Evolutionary conservation across 2,113 vertebrate species (phyloP).

Genomic region (Xenopus laevis): DNA sequence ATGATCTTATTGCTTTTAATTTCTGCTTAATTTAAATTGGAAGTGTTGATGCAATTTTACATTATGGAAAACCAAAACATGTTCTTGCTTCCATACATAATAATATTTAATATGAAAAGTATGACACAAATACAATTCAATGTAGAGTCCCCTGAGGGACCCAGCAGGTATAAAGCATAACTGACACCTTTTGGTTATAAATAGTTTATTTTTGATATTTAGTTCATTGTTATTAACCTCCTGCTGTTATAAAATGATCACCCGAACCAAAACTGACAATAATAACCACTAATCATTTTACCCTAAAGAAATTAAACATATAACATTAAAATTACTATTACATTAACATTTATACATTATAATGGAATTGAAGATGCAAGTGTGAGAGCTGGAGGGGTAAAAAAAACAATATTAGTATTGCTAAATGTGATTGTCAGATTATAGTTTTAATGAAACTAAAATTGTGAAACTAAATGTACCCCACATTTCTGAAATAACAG

Average conservation of each 20-base stretch:
- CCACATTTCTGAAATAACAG: constrained; percentile 9
- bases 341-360: constrained; percentile 30
- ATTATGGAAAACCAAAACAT: too few relatives aligned
- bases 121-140: constrained; percentile 3
- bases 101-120: constrained; percentile 16
- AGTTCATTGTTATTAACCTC: constrained; percentile 42
- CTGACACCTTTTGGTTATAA: constrained; percentile 40
- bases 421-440: constrained; percentile 17
- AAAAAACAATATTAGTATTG: constrained; percentile 29
- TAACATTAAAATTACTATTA: constrained; percentile 11
- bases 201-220: constrained; percentile 23
- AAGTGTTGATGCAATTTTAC: too few relatives aligned
- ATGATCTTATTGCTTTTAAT: too few relatives aligned
- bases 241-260: constrained; percentile 37
- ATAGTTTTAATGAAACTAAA: constrained; percentile 25
- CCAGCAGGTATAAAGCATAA: constrained; percentile 33
- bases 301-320: constrained; percentile 42
- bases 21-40: too few relatives aligned
- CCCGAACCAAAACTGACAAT: constrained; percentile 35
- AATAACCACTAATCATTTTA: constrained; percentile 42
- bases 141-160: constrained; percentile 28
- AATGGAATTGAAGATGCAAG: constrained; percentile 27
- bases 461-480: neutral
- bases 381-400: constrained; percentile 29
- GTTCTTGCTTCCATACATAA: neutral